Base-by-base conservation (phyloP, 2,797 vertebrate species). In the Cuniculus paca region DNA sequence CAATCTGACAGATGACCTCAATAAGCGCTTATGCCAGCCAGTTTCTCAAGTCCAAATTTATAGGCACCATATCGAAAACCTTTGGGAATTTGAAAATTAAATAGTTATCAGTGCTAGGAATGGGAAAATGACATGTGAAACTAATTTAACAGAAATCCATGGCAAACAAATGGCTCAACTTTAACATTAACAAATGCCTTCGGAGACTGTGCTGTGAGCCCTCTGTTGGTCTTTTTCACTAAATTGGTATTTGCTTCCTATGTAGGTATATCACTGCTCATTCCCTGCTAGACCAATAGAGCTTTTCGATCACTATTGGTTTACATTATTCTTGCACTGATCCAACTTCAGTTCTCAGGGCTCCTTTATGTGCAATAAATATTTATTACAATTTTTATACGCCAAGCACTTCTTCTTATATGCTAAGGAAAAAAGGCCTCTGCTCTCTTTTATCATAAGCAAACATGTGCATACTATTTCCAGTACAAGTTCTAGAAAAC, bases 1-100 rank as follows among this genome's bases (percentile, higher is more conserved):
- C 58, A 90, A 12, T 65, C 77, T 61, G 74, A 95, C 61, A 22
- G 58, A 75, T 78, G 70, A 83, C 88, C 24, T 95, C 75, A 75
- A 1, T 26, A 82, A 91, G 75, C 88, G 20, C 36, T 39, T 88
- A 83, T 74, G n/a, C 26, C 58, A 83, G 61, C 84, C 20, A 56
- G 60, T 93, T 95, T 88, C 61, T 95, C 82, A 92, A 89, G 70
- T 52, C 96, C 88, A 84, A 11, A 24, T 84, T 84, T 34, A 84
- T 48, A 74, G 58, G 16, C 34, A 84, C 45, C n/a, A 10, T 78
- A 63, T 61, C 58, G 75, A 80, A 93, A 96, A 88, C 24, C 39
- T 91, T 74, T 87, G 58, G 80, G 72, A 78, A 95, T 86, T 93
- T 91, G 61, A 86, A 96, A 96, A 94, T 95, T 75, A 97, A 95